These are phyloP conservation scores for Parelbella ahira DNA, from an alignment of 2,888 invertebrate species.

Conservation along the genomic window DNA sequence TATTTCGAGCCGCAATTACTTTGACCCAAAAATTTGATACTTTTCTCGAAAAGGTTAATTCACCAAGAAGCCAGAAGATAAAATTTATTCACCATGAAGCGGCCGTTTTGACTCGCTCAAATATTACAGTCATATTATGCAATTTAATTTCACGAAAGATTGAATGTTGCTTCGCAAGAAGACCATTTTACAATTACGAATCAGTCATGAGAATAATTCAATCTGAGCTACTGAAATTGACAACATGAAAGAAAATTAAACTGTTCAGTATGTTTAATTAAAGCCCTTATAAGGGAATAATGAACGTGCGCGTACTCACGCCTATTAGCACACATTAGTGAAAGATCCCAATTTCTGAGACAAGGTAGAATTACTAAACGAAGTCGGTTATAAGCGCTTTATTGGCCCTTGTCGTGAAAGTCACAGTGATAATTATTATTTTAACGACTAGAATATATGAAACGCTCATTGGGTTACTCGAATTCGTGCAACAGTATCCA, in stretches of 20 bases:
- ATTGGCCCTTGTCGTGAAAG: too few species aligned
- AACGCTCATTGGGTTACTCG: too few species aligned
- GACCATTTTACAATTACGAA: constrained; percentile 32
- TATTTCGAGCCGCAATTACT: constrained; percentile 22
- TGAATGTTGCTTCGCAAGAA: constrained; percentile 33
- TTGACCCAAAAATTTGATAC: constrained; percentile 20
- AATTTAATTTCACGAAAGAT: constrained; percentile 27
- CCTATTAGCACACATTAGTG: constrained; percentile 1
- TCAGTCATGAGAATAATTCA: constrained; percentile 39
- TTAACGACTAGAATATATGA: too few species aligned
- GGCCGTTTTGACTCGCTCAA: constrained; percentile 4
- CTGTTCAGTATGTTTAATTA: constrained; percentile 7
- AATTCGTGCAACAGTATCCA: too few species aligned
- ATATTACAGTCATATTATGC: constrained; percentile 8
- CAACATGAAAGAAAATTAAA: constrained; percentile 29
- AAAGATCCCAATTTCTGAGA: constrained; percentile 2
- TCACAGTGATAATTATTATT: too few species aligned
- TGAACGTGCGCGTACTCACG: background rate
- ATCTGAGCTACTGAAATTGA: constrained; percentile 28
- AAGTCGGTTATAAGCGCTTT: background rate
- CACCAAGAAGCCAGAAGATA: constrained; percentile 13
- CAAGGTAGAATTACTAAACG: too few species aligned
- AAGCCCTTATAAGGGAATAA: background rate
- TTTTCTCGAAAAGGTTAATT: constrained; percentile 22
- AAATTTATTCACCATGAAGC: constrained; percentile 19